phyloP scores from a whole-genome alignment of 2,113 vertebrate genomes.

The Scortum barcoo region DNA sequence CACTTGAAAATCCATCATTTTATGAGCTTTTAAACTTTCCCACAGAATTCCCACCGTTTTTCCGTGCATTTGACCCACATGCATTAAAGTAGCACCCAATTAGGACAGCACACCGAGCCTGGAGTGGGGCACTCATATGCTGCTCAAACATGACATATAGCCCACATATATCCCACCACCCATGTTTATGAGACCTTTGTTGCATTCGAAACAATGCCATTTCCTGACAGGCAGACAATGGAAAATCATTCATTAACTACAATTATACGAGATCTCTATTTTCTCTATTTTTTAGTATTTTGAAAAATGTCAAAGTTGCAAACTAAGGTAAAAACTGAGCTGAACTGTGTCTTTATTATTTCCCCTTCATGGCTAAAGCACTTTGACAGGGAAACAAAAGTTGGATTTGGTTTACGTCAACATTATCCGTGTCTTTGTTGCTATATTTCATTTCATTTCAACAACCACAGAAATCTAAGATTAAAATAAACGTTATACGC shows the following conservation, averaged over 20 bases:
- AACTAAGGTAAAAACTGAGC: neutral
- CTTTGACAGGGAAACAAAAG: neutral
- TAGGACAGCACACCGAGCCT: constrained; percentile 31
- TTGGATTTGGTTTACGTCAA: neutral
- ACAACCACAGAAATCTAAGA: neutral
- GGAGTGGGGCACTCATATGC: constrained; percentile 28
- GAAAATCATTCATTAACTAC: constrained; percentile 26
- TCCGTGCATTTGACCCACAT: constrained; percentile 52
- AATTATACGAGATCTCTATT: neutral
- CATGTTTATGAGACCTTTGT: constrained; percentile 31
- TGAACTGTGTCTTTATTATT: neutral
- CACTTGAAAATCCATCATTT: constrained; percentile 74
- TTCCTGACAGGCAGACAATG: constrained; percentile 8
- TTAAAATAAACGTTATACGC: constrained; percentile 27
- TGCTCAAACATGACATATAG: constrained; percentile 49
- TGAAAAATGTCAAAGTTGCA: neutral
- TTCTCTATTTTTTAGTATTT: neutral
- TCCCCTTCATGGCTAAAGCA: neutral
- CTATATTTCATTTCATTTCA: neutral
- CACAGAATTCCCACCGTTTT: constrained; percentile 68
- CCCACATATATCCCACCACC: constrained; percentile 35
- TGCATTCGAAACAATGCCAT: constrained; percentile 22
- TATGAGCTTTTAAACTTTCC: constrained; percentile 72
- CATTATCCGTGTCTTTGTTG: neutral
- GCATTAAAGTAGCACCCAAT: constrained; percentile 70